Evolutionary conservation across 2,888 invertebrate species (phyloP), one percentile per base, ranked within the genome.

Genomic region (Cryptus viduatorius): DNA sequence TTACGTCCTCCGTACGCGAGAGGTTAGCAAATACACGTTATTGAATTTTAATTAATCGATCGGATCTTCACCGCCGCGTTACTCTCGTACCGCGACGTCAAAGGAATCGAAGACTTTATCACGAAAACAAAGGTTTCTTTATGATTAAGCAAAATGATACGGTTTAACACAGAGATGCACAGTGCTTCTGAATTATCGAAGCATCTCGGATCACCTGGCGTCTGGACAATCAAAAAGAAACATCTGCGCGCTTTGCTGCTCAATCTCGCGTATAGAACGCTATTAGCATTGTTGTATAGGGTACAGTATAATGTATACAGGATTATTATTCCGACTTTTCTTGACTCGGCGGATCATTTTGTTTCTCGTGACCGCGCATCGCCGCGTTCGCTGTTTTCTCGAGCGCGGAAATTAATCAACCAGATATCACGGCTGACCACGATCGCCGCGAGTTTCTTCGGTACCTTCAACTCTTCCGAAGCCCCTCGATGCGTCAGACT

Each of bases 371-470:
- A 91, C 88, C 89, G 91, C 91, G 91, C 92, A 91, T 90, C 92
- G 88, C 86, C 90, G 92, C 89, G 87, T 89, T 64, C 85, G 84
- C 88, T 89, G 90, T 89, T 90, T 91, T 86, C 88, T 92, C 92
- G 89, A 92, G 88, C 93, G 90, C 93, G 91, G 91, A 93, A 93
- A 93, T 92, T 92, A 93, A 93, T 93, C 93, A 93, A 92, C 88
- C 90, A 88, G 89, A 87, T 88, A 89, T 86, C 82, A 61, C 71
- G 77, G 37, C 48, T 44, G 44, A 64, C 48, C 48, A 46, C 59
- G 48, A 24, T 68, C 56, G 19, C 14, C 16, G 37, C 61, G 3
- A 10, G 50, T n/a, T 19, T 75, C 64, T 64, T 64, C 73, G 64
- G 61, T 75, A 24, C 56, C 56, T 56, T 56, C 19, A 19, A 19